Evolutionary conservation across 35 echinoderm and acorn worm genomes (phyloP).

Genomic region (Ophiothrix spiculata): DNA sequence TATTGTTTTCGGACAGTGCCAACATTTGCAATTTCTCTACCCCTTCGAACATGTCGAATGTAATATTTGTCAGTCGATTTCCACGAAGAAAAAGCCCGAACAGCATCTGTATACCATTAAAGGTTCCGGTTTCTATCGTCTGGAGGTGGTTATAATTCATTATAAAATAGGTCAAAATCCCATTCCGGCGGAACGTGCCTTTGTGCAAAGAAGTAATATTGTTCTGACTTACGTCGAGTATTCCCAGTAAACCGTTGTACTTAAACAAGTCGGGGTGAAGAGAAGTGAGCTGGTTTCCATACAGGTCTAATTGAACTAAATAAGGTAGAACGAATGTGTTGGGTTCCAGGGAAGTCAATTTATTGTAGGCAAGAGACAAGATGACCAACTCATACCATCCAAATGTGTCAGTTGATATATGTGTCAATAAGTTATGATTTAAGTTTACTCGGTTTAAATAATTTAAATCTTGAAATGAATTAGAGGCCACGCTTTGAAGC

Average conservation of each 20-base stretch:
- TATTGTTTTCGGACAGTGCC: too few relatives aligned
- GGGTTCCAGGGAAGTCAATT: neutral
- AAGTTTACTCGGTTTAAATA: neutral
- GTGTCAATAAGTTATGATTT: neutral
- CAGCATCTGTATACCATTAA: neutral
- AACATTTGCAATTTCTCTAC: too few relatives aligned
- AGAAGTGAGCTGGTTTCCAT: neutral
- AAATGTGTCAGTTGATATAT: neutral
- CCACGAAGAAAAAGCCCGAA: neutral
- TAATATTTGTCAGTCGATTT: neutral
- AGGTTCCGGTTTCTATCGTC: neutral
- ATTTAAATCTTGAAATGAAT: neutral
- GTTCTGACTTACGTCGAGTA: neutral
- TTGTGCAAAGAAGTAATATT: neutral
- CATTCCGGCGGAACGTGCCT: neutral
- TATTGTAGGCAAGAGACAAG: neutral
- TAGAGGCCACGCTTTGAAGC: neutral
- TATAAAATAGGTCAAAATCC: neutral
- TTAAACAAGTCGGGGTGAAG: neutral
- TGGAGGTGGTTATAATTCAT: neutral
- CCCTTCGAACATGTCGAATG: neutral
- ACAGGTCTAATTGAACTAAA: neutral
- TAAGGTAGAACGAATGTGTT: neutral
- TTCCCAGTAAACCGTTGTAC: neutral
- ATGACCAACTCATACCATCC: neutral